Evolutionary conservation across 2,797 vertebrate genomes (phyloP).

Genomic region (Labeo calbasu): DNA sequence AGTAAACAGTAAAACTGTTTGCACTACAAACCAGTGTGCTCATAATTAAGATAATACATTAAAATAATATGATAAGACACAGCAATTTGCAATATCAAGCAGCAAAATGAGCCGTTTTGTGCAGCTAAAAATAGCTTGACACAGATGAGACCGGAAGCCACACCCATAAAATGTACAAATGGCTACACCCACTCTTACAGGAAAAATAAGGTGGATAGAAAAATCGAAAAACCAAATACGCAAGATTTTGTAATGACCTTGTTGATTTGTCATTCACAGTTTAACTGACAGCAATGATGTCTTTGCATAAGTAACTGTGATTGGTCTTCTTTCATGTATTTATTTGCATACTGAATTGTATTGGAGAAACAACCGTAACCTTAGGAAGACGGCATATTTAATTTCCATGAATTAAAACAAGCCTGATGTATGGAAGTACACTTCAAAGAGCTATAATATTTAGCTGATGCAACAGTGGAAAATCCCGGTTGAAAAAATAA

Average conservation of each 20-base stretch:
- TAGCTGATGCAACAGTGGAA: background rate
- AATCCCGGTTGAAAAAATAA: background rate
- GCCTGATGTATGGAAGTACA: background rate
- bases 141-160: too few relatives aligned
- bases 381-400: background rate
- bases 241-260: background rate
- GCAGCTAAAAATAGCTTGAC: too few relatives aligned
- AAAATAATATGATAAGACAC: too few relatives aligned
- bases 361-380: background rate
- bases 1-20: too few relatives aligned
- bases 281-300: background rate
- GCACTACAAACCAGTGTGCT: too few relatives aligned
- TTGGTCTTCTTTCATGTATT: background rate
- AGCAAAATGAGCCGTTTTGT: too few relatives aligned
- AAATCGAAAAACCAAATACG: background rate
- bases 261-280: background rate
- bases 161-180: too few relatives aligned
- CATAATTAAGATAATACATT: too few relatives aligned
- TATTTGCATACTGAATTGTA: background rate
- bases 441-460: background rate
- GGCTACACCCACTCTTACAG: too few relatives aligned
- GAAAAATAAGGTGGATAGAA: background rate
- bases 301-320: background rate
- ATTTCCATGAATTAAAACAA: background rate
- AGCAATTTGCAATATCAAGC: too few relatives aligned